A percentile compares a stretch with the other conserved stretches of the same genome.
Conservation (phyloP, 2,888 invertebrate species). For the Morpho achilles region DNA sequence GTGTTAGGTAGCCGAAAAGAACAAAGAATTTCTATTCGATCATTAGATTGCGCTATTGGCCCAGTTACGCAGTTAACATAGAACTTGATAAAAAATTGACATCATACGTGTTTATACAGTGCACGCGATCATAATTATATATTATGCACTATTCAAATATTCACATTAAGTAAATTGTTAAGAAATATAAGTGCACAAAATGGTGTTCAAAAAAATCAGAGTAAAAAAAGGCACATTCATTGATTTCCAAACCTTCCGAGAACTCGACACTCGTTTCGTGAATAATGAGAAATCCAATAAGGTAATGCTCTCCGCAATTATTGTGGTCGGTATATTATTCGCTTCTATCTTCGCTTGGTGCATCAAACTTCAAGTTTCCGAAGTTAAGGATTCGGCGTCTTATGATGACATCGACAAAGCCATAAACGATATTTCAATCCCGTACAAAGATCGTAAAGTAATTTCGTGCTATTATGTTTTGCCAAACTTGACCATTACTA, state of each 20-base stretch:
- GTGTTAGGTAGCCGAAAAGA: too few relatives aligned
- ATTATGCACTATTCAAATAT: too few relatives aligned
- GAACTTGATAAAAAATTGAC: too few relatives aligned
- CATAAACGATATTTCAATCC: background rate
- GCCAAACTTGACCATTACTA: constrained; percentile 44
- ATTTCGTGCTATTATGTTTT: constrained; percentile 85
- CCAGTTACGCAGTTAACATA: too few relatives aligned
- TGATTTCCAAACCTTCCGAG: background rate
- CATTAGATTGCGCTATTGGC: too few relatives aligned
- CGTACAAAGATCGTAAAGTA: constrained; percentile 27
- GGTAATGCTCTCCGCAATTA: background rate
- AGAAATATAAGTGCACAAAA: background rate
- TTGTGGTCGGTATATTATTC: background rate
- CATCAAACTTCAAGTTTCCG: background rate
- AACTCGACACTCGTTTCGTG: background rate
- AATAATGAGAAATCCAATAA: background rate
- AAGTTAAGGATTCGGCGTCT: background rate
- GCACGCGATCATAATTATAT: too few relatives aligned
- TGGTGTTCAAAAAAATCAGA: constrained; percentile 16
- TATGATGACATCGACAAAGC: background rate
- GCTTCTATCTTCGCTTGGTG: background rate
- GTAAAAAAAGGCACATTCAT: constrained; percentile 3
- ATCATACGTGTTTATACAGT: too few relatives aligned
- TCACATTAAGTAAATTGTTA: too few relatives aligned
- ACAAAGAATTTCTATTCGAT: too few relatives aligned